phyloP scores from a whole-genome alignment of 2,113 vertebrate species.

The Circaetus cinerascens region DNA sequence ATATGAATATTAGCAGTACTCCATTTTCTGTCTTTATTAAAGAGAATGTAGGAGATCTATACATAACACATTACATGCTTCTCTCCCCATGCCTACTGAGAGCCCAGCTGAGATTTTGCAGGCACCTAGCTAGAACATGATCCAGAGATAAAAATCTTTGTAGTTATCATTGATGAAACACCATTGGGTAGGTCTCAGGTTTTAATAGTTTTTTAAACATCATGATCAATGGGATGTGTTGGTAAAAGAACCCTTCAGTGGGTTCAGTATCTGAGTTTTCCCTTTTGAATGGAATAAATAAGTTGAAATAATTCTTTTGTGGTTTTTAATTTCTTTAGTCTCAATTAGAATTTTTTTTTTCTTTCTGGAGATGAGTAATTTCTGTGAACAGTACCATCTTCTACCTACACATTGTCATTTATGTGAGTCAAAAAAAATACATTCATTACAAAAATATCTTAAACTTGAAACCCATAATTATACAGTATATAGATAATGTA shows the following conservation, averaged over 20 bases:
- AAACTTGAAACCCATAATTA: neutral
- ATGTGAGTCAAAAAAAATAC: neutral
- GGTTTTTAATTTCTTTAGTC: neutral
- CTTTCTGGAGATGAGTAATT: neutral
- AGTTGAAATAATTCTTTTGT: neutral
- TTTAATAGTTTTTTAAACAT: neutral
- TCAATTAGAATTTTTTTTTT: neutral
- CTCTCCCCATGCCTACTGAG: neutral
- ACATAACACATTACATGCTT: fast-evolving
- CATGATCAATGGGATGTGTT: neutral
- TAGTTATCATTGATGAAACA: neutral
- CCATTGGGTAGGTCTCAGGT: neutral
- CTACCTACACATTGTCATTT: neutral
- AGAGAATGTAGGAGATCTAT: neutral
- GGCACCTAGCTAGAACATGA: neutral
- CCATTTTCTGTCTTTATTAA: neutral
- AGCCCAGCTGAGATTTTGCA: neutral
- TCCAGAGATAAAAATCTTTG: neutral
- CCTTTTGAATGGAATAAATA: neutral
- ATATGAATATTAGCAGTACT: neutral
- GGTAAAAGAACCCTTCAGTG: neutral
- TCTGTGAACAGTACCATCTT: neutral
- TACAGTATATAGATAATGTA: neutral
- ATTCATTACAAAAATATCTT: neutral
- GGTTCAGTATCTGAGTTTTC: neutral